Conservation (phyloP, 2,797 vertebrate genomes). For the Neosilurus hyrtlii region DNA sequence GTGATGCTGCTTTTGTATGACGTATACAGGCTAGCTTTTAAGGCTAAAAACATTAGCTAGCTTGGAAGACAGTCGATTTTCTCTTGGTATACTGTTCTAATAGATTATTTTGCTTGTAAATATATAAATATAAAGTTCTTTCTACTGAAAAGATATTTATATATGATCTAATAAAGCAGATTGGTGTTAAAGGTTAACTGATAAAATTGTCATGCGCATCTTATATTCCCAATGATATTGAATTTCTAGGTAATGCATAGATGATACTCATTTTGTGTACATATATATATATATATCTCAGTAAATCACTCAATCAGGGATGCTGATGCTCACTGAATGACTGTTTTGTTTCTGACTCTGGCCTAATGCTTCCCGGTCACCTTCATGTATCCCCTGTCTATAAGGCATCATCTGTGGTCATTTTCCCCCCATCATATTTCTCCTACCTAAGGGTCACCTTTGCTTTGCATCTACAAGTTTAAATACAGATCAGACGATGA, state of each 20-base stretch:
- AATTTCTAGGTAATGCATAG: not conserved
- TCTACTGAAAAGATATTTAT: not conserved
- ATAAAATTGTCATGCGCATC: conserved; percentile 6
- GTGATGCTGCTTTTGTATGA: not conserved
- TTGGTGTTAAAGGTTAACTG: not conserved
- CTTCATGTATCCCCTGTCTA: not conserved
- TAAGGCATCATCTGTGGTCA: not conserved
- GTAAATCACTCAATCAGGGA: not conserved
- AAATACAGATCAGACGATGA: not conserved
- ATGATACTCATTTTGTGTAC: not conserved
- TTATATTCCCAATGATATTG: not conserved
- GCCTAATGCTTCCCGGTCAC: conserved; percentile 18
- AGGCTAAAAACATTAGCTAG: conserved; percentile 47
- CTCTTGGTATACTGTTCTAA: not conserved
- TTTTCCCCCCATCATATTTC: not conserved
- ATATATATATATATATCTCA: not conserved
- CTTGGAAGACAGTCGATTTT: not conserved
- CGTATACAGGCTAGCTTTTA: not conserved
- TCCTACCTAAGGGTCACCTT: rapidly evolving
- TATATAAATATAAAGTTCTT: not conserved
- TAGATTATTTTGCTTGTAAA: too few relatives aligned
- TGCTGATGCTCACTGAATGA: not conserved
- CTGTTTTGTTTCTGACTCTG: not conserved
- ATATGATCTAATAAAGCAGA: not conserved
- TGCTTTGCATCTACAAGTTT: not conserved